Conservation (phyloP, 2,797 vertebrate genomes). For the Labeo calbasu region DNA sequence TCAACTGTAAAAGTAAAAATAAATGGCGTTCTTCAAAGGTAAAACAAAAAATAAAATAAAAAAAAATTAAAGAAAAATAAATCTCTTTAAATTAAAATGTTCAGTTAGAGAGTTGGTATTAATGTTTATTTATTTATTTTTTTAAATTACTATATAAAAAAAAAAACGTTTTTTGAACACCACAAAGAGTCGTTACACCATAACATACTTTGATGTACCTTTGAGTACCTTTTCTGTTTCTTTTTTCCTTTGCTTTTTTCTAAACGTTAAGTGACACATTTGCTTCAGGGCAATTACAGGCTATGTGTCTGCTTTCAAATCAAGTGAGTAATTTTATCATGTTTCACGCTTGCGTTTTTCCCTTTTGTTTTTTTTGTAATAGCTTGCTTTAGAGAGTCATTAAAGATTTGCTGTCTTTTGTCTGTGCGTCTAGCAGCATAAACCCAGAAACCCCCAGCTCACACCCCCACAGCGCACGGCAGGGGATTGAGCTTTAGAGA, state of each 20-base stretch:
- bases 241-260: not conserved
- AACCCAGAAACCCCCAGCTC: conserved; percentile 35
- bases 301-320: conserved; percentile 26
- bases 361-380: conserved; percentile 7
- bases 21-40: conserved; percentile 9
- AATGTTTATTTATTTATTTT: not conserved
- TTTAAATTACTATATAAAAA: not conserved
- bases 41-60: not conserved
- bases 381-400: conserved; percentile 51
- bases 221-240: not conserved
- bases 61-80: not conserved
- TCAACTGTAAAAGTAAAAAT: not conserved
- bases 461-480: conserved; percentile 28
- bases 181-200: not conserved
- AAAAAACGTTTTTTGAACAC: not conserved
- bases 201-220: not conserved
- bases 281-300: conserved; percentile 7
- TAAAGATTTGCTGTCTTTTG: conserved; percentile 45
- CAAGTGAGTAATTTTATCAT: conserved; percentile 32
- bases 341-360: conserved; percentile 25
- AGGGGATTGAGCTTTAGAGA: conserved; percentile 41
- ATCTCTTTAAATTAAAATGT: not conserved
- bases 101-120: not conserved
- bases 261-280: conserved; percentile 31
- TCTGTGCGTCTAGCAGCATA: conserved; percentile 40